Base-by-base conservation (phyloP, 2,113 vertebrate species). In the Odocoileus hemionus region DNA sequence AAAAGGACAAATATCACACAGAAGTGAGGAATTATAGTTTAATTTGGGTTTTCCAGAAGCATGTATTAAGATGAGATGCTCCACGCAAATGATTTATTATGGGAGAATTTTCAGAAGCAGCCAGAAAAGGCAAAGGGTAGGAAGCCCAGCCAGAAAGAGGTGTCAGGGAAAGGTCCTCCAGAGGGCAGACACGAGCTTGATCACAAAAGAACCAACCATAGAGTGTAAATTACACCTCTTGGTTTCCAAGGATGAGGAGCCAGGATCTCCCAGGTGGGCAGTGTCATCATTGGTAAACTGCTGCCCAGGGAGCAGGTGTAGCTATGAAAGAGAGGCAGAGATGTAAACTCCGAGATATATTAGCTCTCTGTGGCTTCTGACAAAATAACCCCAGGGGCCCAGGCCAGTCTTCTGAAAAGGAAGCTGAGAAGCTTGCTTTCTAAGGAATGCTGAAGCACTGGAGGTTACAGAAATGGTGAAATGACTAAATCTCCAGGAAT, bases 401-500 rank as follows among this genome's bases (percentile, higher is more conserved):
- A 60, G 15, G 10, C 1, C 15, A 30, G 50, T 64, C 6, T 25
- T 60, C 33, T 6, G 15, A 79, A 52, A 17, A 60, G 5, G 6
- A 86, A 28, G 39, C 13, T 3, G 2, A 52, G 43, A 52, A 1
- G 4, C 11, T 14, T 36, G 23, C 60, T 95, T 93, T 13, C 15
- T 15, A 33, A 26, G 67, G 7, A 25, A 12, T 1, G 2, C 0
- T 0, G 23, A 86, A 54, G 25, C 28, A 5, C 45, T 7, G 5
- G 9, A 25, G 43, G 25, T 54, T 21, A 5, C 28, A 61, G 15
- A 67, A n/a, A 70, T 2, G 3, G 55, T 26, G 19, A 89, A n/a
- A 14, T 1, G 5, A 30, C 30, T 57, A 92, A 50, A 39, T 28
- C 60, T 52, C 33, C 2, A 52, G 14, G 39, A 79, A 13, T 16